Percentiles rank a stretch among this genome's conserved stretches.
Conservation (phyloP, 2,797 vertebrate species). For the Ispidina lecontei region DNA sequence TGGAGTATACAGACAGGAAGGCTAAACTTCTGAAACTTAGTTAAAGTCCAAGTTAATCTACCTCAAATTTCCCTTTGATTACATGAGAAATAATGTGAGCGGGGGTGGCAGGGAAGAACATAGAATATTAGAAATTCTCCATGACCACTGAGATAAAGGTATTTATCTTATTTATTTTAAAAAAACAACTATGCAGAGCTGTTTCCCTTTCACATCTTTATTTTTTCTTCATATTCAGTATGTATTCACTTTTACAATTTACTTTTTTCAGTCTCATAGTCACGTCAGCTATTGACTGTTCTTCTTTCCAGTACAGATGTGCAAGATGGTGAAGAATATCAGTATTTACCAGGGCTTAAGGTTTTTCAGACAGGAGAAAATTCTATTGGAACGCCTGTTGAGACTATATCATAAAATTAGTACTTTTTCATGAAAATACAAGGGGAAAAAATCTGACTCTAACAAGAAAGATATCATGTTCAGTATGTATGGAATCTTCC, state of each 20-base stretch:
- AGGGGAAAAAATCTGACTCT: neutral
- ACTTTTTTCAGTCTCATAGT: neutral
- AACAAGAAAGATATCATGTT: neutral
- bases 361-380: neutral
- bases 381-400: neutral
- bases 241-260: neutral
- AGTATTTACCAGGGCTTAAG: neutral
- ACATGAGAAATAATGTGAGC: neutral
- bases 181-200: neutral
- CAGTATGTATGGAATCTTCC: neutral
- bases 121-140: neutral
- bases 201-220: neutral
- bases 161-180: neutral
- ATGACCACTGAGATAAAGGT: neutral
- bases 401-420: neutral
- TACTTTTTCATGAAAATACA: neutral
- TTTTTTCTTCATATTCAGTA: neutral
- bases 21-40: neutral
- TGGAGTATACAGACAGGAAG: neutral
- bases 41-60: neutral
- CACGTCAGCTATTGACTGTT: neutral
- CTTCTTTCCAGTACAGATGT: neutral
- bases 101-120: too few relatives aligned
- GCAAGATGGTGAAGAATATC: neutral
- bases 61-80: neutral